These are phyloP conservation scores for Diaphora mendica DNA, from an alignment of 2,888 invertebrate species.

Conservation along the genomic window DNA sequence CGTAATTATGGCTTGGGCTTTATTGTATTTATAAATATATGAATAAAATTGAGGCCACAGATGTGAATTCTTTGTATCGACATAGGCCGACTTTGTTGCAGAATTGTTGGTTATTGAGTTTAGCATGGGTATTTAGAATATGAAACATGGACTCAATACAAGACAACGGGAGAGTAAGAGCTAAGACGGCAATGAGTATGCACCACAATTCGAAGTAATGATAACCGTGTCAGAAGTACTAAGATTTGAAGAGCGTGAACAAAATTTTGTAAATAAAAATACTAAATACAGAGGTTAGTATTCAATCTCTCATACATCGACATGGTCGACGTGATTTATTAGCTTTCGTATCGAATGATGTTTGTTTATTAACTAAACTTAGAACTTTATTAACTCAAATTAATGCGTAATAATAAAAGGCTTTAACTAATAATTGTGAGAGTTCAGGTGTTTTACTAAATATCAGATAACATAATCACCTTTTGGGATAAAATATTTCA, in stretches of 20 bases:
- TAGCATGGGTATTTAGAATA: neutral
- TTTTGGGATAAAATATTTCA: neutral
- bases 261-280: neutral
- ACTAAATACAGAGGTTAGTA: neutral
- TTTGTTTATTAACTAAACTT: no score
- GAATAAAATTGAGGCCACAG: constrained; percentile 18
- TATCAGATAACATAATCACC: neutral
- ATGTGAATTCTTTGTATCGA: neutral
- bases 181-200: neutral
- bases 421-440: neutral
- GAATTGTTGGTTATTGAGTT: neutral
- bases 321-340: neutral
- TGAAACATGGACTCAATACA: neutral
- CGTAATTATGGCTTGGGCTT: constrained; percentile 16
- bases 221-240: neutral
- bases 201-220: neutral
- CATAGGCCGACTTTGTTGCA: neutral
- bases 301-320: neutral
- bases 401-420: no score
- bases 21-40: constrained; percentile 13
- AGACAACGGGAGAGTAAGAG: neutral
- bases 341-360: no score
- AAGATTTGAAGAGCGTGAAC: neutral
- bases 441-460: neutral
- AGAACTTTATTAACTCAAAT: no score